phyloP scores from a whole-genome alignment of 2,797 vertebrate species.

The Tragelaphus eurycerus region DNA sequence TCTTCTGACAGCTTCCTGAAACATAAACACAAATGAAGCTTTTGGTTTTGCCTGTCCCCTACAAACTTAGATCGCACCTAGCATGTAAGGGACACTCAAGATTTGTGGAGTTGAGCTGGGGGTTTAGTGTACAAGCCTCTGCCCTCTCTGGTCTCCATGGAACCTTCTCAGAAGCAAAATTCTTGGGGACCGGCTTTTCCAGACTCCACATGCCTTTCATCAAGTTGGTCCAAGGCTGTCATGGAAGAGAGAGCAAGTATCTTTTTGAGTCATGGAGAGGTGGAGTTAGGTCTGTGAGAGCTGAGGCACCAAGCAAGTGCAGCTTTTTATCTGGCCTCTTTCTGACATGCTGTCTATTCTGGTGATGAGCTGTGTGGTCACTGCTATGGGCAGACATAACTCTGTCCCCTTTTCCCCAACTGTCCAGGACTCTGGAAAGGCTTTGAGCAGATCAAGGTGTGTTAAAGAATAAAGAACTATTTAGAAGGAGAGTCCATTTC shows the following conservation, averaged over 20 bases:
- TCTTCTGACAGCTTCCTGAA: background rate
- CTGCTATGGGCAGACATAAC: fast-evolving
- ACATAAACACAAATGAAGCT: background rate
- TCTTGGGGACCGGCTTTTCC: background rate
- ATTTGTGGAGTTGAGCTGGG: background rate
- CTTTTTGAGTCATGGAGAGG: background rate
- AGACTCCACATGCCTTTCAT: background rate
- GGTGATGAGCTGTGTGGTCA: background rate
- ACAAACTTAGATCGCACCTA: background rate
- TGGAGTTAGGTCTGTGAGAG: background rate
- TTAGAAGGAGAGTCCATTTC: background rate
- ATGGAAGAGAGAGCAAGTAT: background rate
- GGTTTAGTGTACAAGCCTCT: background rate
- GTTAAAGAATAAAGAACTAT: background rate
- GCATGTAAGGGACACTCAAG: background rate
- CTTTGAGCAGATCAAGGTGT: background rate
- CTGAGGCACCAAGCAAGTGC: background rate
- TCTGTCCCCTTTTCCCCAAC: background rate
- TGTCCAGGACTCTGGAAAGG: background rate
- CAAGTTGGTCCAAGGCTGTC: background rate
- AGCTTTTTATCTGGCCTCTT: background rate
- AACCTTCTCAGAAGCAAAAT: background rate
- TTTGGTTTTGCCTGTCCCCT: background rate
- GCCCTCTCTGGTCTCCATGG: background rate
- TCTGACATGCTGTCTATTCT: background rate